Conservation (phyloP, 1,140 invertebrate species). For the Fopius arisanus region DNA sequence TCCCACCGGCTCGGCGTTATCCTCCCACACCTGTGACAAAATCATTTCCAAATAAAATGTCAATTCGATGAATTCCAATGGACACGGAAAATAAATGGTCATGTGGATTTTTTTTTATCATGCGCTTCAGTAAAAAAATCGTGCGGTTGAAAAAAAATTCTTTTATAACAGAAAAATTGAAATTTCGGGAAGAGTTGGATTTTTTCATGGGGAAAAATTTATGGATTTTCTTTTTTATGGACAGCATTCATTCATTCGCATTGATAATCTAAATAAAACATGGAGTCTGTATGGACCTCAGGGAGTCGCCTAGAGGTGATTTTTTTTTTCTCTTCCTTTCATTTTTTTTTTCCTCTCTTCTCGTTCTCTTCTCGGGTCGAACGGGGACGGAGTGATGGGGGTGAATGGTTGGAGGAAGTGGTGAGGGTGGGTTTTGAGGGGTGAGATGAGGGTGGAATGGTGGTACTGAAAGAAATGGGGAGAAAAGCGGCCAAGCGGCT, state of each 20-base stretch:
- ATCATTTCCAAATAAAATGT: too few species aligned
- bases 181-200: too few species aligned
- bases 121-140: too few species aligned
- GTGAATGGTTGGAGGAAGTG: neutral
- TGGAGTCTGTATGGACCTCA: neutral
- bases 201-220: too few species aligned
- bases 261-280: neutral
- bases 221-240: too few species aligned
- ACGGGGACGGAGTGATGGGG: neutral
- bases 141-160: too few species aligned
- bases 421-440: neutral
- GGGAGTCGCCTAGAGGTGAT: neutral
- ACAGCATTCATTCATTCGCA: neutral
- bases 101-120: too few species aligned
- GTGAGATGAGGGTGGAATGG: neutral
- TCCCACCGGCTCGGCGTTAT: conserved; percentile 20
- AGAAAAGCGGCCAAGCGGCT: conserved; percentile 21
- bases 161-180: too few species aligned
- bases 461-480: conserved; percentile 18
- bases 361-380: neutral
- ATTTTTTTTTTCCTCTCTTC: neutral
- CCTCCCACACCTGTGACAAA: neutral
- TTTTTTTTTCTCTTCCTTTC: neutral
- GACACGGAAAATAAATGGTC: too few species aligned
- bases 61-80: too few species aligned